Evolutionary conservation across 2,113 vertebrate genomes (phyloP).

Genomic region (Catagonus wagneri): DNA sequence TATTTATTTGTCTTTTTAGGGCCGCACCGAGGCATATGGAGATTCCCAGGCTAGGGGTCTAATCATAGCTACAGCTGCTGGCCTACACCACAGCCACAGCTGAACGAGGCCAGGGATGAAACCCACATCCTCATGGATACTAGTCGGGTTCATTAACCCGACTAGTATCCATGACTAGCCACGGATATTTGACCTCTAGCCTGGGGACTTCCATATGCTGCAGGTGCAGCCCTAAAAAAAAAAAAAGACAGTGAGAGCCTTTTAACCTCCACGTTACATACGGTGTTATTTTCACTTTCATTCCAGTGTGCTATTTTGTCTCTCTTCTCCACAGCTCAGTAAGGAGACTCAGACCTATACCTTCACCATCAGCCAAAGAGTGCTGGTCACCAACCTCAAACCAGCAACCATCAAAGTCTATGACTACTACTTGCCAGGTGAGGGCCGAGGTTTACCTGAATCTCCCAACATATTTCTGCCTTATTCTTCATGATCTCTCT

Average conservation of each 20-base stretch:
- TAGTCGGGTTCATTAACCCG: too few species aligned
- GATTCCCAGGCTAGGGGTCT: too few species aligned
- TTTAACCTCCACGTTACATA: not conserved
- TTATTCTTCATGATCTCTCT: not conserved
- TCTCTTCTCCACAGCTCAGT: conserved; percentile 73
- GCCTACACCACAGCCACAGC: too few species aligned
- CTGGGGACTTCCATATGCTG: too few species aligned
- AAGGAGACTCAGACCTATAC: conserved; percentile 81
- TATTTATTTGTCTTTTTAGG: too few species aligned
- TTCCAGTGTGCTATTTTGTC: conserved; percentile 6
- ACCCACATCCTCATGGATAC: too few species aligned
- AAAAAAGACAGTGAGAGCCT: not conserved
- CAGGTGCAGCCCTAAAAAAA: too few species aligned
- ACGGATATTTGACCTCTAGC: too few species aligned
- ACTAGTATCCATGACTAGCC: too few species aligned
- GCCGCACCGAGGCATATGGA: too few species aligned
- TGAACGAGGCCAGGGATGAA: too few species aligned
- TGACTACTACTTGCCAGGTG: conserved; percentile 94
- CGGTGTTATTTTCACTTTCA: not conserved
- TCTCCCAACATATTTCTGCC: not conserved
- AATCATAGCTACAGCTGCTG: too few species aligned
- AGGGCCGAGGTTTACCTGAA: conserved; percentile 25
- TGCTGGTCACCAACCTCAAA: conserved; percentile 89
- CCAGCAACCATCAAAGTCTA: conserved; percentile 91
- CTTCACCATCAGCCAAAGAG: conserved; percentile 86